phyloP scores from a whole-genome alignment of 2,888 invertebrate genomes.

The Branchellion lobata region DNA sequence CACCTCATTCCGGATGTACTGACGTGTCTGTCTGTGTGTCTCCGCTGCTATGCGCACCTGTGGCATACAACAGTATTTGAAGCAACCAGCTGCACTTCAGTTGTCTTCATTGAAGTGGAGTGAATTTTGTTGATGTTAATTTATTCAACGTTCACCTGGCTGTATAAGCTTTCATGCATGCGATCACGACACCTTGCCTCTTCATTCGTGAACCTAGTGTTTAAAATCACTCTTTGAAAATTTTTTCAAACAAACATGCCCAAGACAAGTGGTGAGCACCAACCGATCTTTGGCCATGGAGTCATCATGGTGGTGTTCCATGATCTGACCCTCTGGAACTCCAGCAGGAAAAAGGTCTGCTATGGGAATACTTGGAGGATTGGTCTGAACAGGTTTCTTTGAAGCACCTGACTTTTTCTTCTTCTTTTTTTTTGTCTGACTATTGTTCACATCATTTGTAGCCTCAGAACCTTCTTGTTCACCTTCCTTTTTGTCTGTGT shows the following conservation, averaged over 20 bases:
- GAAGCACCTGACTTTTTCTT: conserved; percentile 45
- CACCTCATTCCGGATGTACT: conserved; percentile 81
- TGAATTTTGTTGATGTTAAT: background rate
- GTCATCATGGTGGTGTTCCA: conserved; percentile 81
- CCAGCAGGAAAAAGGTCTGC: conserved; percentile 77
- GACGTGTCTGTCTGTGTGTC: conserved; percentile 88
- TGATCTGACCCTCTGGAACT: conserved; percentile 82
- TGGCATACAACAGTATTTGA: background rate
- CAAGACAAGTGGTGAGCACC: background rate
- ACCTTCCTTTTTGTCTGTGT: background rate
- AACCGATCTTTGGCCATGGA: conserved; percentile 44
- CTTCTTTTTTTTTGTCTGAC: conserved; percentile 43
- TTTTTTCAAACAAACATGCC: conserved; percentile 23
- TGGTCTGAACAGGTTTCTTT: conserved; percentile 54
- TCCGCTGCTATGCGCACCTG: conserved; percentile 91
- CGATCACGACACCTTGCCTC: conserved; percentile 83
- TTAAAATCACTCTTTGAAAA: conserved; percentile 80
- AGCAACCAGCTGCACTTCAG: too few species aligned
- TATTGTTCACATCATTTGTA: background rate
- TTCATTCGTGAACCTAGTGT: conserved; percentile 72
- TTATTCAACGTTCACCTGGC: conserved; percentile 64
- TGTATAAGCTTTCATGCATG: conserved; percentile 87
- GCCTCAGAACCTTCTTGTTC: background rate
- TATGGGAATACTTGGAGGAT: conserved; percentile 80
- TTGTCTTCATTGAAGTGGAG: background rate